Conservation (phyloP, 2,113 vertebrate species). For the Pelodiscus sinensis region DNA sequence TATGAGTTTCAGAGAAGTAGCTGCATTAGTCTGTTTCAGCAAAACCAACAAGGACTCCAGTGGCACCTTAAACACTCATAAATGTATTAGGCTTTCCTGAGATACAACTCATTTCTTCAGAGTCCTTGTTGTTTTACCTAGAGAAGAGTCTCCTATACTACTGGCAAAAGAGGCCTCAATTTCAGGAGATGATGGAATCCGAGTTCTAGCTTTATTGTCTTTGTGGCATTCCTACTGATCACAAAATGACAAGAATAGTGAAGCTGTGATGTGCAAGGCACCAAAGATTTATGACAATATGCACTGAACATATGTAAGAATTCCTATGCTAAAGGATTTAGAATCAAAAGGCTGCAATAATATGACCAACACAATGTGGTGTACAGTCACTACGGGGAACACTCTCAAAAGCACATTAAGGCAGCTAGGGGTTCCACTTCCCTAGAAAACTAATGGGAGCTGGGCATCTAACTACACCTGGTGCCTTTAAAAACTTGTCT, state of each 20-base stretch:
- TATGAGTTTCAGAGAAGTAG: too few species aligned
- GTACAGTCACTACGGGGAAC: not conserved
- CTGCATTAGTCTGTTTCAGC: too few species aligned
- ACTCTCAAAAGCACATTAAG: not conserved
- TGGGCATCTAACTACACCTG: not conserved
- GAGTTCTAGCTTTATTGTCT: not conserved
- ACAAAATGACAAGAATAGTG: not conserved
- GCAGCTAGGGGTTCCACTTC: rapidly evolving
- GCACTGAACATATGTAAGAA: not conserved
- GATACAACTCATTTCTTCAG: too few species aligned
- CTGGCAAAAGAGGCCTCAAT: not conserved
- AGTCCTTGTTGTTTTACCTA: not conserved
- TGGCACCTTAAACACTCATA: too few species aligned
- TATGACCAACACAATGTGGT: not conserved
- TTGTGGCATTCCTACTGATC: rapidly evolving
- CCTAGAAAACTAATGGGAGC: not conserved
- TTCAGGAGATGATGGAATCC: not conserved
- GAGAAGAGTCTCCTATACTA: not conserved
- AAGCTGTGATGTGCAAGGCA: not conserved
- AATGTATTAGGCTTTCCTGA: too few species aligned
- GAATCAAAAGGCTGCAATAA: not conserved
- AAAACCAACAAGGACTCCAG: too few species aligned
- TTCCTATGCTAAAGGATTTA: not conserved
- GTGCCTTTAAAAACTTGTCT: not conserved
- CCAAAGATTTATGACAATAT: not conserved